These are phyloP conservation scores for Lampris incognitus DNA, from an alignment of 2,113 vertebrate genomes.

Conservation along the genomic window DNA sequence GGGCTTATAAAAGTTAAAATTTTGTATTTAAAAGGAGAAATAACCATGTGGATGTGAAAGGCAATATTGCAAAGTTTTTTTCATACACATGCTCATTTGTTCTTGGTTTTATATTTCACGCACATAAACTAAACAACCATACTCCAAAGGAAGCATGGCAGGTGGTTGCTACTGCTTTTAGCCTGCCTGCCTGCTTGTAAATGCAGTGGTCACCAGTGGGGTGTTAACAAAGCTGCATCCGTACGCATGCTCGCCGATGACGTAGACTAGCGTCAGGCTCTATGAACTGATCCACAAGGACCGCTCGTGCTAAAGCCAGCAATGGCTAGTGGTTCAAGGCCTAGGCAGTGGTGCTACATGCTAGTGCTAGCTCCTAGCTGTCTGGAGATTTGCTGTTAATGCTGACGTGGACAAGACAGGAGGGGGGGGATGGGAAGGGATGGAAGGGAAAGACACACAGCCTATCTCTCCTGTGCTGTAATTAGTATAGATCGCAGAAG, in stretches of 20 bases:
- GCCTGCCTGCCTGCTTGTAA: constrained; percentile 6
- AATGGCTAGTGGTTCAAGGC: constrained; percentile 44
- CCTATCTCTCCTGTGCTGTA: constrained; percentile 58
- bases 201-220: constrained; percentile 24
- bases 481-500: constrained; percentile 83
- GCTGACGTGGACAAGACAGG: constrained; percentile 75
- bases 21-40: no score
- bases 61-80: no score
- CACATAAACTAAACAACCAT: neutral
- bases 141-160: constrained; percentile 11
- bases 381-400: constrained; percentile 74
- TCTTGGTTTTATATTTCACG: neutral
- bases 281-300: constrained; percentile 16
- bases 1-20: neutral
- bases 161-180: constrained; percentile 36
- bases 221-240: constrained; percentile 45
- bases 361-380: constrained; percentile 45
- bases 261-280: constrained; percentile 40
- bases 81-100: no score
- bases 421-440: constrained; percentile 33
- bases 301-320: constrained; percentile 11
- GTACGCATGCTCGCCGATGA: constrained; percentile 8
- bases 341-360: constrained; percentile 50
- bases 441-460: neutral
- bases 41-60: no score